Evolutionary conservation across 2,888 invertebrate genomes (phyloP).

Genomic region (Lumbricus terrestris): DNA sequence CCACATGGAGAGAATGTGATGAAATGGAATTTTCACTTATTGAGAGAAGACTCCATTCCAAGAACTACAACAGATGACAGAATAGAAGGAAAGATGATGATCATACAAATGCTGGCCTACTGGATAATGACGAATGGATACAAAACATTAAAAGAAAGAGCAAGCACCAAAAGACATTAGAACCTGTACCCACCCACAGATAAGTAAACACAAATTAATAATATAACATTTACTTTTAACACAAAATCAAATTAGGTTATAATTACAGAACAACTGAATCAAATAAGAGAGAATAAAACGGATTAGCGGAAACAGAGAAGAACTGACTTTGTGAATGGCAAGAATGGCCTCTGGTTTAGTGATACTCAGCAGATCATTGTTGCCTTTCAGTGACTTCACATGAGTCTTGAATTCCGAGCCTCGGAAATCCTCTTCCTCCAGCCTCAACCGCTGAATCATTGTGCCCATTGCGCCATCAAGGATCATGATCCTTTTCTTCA

Average conservation of each 20-base stretch:
- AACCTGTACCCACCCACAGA: no score
- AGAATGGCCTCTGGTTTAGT: constrained; percentile 64
- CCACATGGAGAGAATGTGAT: no score
- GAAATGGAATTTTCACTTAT: no score
- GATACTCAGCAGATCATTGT: constrained; percentile 64
- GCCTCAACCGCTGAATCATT: constrained; percentile 63
- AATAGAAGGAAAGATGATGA: no score
- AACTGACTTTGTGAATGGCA: constrained; percentile 62
- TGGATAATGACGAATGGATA: no score
- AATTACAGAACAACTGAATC: neutral
- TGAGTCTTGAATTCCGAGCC: constrained; percentile 60
- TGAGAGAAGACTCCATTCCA: no score
- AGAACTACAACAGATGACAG: no score
- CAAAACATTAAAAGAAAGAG: no score
- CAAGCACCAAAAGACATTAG: no score
- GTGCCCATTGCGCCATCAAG: constrained; percentile 68
- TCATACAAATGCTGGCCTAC: no score
- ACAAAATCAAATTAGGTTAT: neutral
- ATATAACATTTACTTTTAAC: neutral
- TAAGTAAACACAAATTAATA: neutral
- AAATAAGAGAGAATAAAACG: neutral
- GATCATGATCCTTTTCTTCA: constrained; percentile 61
- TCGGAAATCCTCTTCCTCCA: constrained; percentile 64
- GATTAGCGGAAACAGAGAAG: neutral
- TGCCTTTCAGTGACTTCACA: constrained; percentile 62